Percentiles rank a stretch among this genome's conserved stretches.
These are phyloP conservation scores for Urocolius indicus DNA, from an alignment of 2,113 vertebrate genomes.

Conservation along the genomic window DNA sequence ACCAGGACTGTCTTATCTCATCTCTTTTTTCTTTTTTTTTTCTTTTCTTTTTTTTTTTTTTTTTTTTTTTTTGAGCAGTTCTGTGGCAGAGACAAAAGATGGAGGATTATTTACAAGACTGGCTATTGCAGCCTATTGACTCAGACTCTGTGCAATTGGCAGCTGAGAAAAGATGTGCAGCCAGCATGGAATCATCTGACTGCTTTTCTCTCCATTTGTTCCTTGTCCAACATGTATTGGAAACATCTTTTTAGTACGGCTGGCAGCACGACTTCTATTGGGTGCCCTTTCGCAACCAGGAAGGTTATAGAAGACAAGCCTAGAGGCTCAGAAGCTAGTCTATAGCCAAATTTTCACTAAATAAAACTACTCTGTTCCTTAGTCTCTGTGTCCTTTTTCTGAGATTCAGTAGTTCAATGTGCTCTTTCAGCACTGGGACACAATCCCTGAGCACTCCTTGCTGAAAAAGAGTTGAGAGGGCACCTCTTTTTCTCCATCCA, in stretches of 20 bases:
- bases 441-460: fast-evolving
- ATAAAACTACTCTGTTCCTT: not conserved
- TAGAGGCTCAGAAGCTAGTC: not conserved
- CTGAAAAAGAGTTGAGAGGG: fast-evolving
- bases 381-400: not conserved
- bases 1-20: not conserved
- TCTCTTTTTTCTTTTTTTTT: not conserved
- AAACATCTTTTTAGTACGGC: constrained; percentile 6
- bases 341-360: not conserved
- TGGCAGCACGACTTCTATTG: constrained; percentile 1
- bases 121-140: constrained; percentile 9
- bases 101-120: constrained; percentile 33
- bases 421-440: not conserved
- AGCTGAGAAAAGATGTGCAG: constrained; percentile 28
- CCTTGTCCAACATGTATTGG: not conserved
- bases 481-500: not conserved
- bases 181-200: constrained; percentile 55
- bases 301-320: not conserved
- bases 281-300: not conserved
- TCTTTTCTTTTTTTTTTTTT: not conserved
- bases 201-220: constrained; percentile 22
- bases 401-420: not conserved
- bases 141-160: constrained; percentile 32
- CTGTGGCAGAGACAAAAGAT: not conserved
- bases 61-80: not conserved